Conservation (phyloP, 2,797 vertebrate species). For the Coreius guichenoti region DNA sequence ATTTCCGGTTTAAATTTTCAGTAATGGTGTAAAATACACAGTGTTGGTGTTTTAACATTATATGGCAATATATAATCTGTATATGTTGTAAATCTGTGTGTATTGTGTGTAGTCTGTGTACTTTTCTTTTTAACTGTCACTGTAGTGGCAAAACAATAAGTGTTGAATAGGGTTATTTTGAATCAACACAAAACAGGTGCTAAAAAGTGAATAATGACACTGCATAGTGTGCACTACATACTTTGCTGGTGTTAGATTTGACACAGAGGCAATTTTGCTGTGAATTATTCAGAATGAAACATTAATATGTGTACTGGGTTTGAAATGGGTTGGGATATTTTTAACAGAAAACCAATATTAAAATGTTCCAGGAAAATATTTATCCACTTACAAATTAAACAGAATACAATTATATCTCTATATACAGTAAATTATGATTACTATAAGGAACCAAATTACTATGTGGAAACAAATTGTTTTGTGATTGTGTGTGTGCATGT, state of each 20-base stretch:
- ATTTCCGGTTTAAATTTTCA: neutral
- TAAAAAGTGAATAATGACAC: neutral
- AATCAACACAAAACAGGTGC: neutral
- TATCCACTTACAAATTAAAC: neutral
- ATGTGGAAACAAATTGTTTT: neutral
- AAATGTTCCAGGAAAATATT: neutral
- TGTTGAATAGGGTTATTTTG: neutral
- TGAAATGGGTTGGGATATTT: neutral
- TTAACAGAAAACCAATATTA: neutral
- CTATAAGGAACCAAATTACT: neutral
- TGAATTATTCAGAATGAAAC: neutral
- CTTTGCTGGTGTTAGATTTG: neutral
- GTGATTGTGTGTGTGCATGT: neutral
- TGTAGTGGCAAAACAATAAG: neutral
- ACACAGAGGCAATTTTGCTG: neutral
- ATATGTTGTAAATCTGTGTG: too few species aligned
- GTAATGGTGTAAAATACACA: neutral
- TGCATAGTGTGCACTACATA: neutral
- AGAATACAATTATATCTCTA: too few species aligned
- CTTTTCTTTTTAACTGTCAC: neutral
- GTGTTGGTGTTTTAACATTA: neutral
- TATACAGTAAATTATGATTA: neutral
- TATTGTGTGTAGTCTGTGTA: too few species aligned
- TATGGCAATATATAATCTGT: neutral
- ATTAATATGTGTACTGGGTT: neutral